Evolutionary conservation across 2,113 vertebrate species (phyloP).

Genomic region (Otis tarda): DNA sequence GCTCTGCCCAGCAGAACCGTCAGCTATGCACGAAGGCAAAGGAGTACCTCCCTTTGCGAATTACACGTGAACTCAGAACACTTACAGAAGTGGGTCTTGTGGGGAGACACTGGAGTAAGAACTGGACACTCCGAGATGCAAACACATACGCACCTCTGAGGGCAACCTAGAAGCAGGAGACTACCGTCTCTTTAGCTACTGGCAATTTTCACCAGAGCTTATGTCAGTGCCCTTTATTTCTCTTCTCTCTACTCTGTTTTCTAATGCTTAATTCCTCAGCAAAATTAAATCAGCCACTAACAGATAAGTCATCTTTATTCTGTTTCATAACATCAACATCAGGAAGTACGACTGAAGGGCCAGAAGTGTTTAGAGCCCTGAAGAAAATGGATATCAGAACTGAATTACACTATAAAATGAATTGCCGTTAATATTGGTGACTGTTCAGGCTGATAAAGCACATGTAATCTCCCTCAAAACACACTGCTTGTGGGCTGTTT

Average conservation of each 20-base stretch:
- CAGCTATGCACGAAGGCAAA: not conserved
- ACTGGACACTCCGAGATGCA: not conserved
- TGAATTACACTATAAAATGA: not conserved
- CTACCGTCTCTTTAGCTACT: not conserved
- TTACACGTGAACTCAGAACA: not conserved
- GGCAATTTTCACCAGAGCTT: not conserved
- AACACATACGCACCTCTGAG: not conserved
- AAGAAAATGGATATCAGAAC: not conserved
- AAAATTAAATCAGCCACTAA: not conserved
- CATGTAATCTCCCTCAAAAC: not conserved
- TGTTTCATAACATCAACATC: not conserved
- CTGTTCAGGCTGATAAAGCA: not conserved
- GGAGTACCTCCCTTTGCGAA: not conserved
- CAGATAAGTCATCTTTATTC: not conserved
- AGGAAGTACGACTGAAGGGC: not conserved
- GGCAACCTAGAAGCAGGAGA: not conserved
- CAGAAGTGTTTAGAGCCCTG: not conserved
- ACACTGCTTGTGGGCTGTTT: not conserved
- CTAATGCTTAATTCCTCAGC: not conserved
- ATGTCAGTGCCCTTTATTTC: not conserved
- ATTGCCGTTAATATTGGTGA: not conserved
- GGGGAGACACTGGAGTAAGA: not conserved
- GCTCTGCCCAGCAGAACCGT: not conserved
- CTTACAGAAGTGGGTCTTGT: not conserved
- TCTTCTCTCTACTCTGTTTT: not conserved